Evolutionary conservation across 92 coral and sea anemone genomes (phyloP).

Genomic region (Pocillopora meandrina): DNA sequence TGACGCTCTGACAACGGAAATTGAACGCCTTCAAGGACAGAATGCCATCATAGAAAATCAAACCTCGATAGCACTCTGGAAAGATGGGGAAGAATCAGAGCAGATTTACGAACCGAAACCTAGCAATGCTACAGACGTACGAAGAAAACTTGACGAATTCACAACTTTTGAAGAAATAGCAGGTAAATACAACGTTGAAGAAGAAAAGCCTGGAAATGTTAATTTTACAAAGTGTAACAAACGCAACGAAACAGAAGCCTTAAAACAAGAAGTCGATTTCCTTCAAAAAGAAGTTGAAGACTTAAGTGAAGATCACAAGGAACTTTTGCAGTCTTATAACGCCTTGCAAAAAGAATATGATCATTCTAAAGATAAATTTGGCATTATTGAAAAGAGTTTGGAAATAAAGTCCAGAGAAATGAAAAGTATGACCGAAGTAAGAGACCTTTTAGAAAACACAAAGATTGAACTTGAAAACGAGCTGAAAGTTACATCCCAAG

Average conservation of each 20-base stretch:
- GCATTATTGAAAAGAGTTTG: neutral
- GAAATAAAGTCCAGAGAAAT: conserved; percentile 8
- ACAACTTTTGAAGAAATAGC: neutral
- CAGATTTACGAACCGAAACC: neutral
- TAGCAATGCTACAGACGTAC: neutral
- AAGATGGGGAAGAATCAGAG: neutral
- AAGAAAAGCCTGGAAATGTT: neutral
- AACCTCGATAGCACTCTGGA: neutral
- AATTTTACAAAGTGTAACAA: neutral
- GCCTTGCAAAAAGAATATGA: conserved; percentile 22
- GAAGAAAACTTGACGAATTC: neutral
- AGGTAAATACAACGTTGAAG: neutral
- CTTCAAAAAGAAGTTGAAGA: conserved; percentile 43
- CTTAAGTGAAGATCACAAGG: conserved; percentile 44
- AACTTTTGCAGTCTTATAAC: conserved; percentile 32
- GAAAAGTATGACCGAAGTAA: neutral
- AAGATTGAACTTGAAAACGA: conserved; percentile 22
- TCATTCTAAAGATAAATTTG: conserved; percentile 11
- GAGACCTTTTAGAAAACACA: conserved; percentile 9
- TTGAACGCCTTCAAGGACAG: conserved; percentile 19
- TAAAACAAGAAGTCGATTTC: conserved; percentile 36
- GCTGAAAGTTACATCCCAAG: conserved; percentile 1
- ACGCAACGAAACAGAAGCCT: conserved; percentile 6
- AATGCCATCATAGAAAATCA: neutral
- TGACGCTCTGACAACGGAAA: conserved; percentile 3